These are phyloP conservation scores for Masnerella sp. DNA, from an alignment of 2,888 invertebrate genomes.

Conservation along the genomic window DNA sequence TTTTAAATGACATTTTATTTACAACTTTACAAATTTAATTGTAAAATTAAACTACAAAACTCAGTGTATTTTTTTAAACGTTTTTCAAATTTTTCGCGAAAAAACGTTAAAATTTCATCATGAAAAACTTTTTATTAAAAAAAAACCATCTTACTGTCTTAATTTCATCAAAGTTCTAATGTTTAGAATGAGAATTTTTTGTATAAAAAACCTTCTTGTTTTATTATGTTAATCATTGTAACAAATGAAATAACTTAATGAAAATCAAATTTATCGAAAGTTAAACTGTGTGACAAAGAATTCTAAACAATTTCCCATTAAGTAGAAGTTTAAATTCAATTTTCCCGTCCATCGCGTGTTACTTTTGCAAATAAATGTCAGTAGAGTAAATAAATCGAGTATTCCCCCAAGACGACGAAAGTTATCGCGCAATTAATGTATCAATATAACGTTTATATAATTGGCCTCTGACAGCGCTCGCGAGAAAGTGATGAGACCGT, in stretches of 20 bases:
- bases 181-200: no score
- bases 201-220: no score
- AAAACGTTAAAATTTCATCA: no score
- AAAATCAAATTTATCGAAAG: neutral
- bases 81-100: no score
- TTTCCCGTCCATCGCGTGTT: neutral
- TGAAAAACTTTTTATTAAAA: no score
- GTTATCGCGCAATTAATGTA: slow-evolving; percentile 13
- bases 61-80: no score
- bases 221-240: no score
- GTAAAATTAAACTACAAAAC: no score
- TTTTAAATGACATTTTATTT: no score
- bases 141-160: no score
- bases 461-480: slow-evolving; percentile 1
- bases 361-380: neutral
- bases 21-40: no score
- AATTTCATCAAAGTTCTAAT: no score
- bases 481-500: slow-evolving; percentile 20
- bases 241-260: neutral
- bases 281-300: neutral
- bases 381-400: neutral
- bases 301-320: neutral
- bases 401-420: slow-evolving; percentile 1
- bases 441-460: slow-evolving; percentile 23
- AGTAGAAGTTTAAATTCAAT: slow-evolving; percentile 20